These are phyloP conservation scores for Sarcophaga variegata DNA, from an alignment of 2,888 invertebrate genomes.

Conservation along the genomic window DNA sequence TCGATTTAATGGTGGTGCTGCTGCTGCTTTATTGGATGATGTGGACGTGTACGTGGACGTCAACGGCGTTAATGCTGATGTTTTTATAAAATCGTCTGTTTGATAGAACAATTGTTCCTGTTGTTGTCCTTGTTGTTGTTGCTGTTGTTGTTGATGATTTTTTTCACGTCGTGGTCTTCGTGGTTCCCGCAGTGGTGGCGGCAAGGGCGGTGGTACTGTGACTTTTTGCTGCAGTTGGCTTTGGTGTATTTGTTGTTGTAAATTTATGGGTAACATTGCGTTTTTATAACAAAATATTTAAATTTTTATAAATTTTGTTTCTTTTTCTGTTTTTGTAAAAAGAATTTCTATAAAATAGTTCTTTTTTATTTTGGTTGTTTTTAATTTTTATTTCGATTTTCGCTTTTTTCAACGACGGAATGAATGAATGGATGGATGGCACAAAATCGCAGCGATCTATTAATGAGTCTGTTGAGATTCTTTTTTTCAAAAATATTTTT, in stretches of 20 bases:
- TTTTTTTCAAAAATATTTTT: constrained; percentile 35
- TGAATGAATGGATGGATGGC: not conserved
- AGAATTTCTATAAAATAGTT: not conserved
- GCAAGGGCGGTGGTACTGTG: constrained; percentile 53
- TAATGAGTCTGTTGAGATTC: constrained; percentile 61
- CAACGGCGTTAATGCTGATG: constrained; percentile 63
- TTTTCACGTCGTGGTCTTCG: constrained; percentile 60
- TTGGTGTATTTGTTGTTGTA: constrained; percentile 64
- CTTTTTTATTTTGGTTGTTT: not conserved
- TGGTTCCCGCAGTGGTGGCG: constrained; percentile 58
- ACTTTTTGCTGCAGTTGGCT: constrained; percentile 56
- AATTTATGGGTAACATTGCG: constrained; percentile 65
- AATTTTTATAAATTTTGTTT: constrained; percentile 6
- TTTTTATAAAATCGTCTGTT: constrained; percentile 61
- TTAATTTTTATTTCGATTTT: not conserved
- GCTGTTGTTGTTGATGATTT: constrained; percentile 54
- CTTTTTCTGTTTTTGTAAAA: constrained; percentile 12
- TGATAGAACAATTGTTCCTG: constrained; percentile 42
- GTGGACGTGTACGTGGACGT: constrained; percentile 68
- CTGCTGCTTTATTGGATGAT: constrained; percentile 46
- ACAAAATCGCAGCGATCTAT: constrained; percentile 41
- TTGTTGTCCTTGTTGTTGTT: constrained; percentile 60
- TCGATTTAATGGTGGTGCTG: constrained; percentile 53
- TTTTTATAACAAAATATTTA: constrained; percentile 41
- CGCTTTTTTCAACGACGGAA: not conserved